Evolutionary conservation across 2,797 vertebrate genomes (phyloP), one percentile per base, ranked within the genome.

Genomic region (Sebastes trivittatus): DNA sequence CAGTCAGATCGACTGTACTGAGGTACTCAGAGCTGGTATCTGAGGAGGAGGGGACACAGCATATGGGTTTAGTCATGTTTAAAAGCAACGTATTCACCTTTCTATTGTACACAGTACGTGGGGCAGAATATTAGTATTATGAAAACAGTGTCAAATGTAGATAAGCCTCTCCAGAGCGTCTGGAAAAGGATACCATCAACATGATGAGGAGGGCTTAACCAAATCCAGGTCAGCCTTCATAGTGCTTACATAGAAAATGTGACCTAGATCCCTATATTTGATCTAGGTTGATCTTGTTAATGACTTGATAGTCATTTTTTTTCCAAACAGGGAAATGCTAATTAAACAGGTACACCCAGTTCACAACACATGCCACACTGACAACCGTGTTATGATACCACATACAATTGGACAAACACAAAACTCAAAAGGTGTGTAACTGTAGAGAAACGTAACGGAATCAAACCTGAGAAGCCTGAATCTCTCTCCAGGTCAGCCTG

Each of bases 11-110:
- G 11, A 97, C 94, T 0, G 96, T 94, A 88, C 97, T 97, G 61
- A 94, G 93, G 83, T 97, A 97, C 84, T 96, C 97, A 0, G 97
- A 98, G 84, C 97, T 97, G 75, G 96, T 96, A 95, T 98, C 97
- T 98, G 63, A 87, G 36, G 58, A 82, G 10, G 22, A 9, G 18
- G 74, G 20, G 68, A 80, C 42, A 74, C 36, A 77, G 18, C 65
- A 74, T 60, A 81, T 30, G 69, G 55, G 29, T 82, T 9, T 83
- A n/a, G 68, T 78, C 27, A 58, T 68, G 60, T 61, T 82, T 54
- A 32, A 64, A 81, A 63, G 34, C 56, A 75, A 69, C 20, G 65
- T 49, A 56, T 78, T 77, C 11, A 68, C 13, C 22, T 55, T 55
- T 64, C 23, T 72, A 16, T 60, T 85, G 72, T 72, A 54, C 54